Conservation (phyloP, 2,113 vertebrate species). For the Neodon shergylaensis region DNA sequence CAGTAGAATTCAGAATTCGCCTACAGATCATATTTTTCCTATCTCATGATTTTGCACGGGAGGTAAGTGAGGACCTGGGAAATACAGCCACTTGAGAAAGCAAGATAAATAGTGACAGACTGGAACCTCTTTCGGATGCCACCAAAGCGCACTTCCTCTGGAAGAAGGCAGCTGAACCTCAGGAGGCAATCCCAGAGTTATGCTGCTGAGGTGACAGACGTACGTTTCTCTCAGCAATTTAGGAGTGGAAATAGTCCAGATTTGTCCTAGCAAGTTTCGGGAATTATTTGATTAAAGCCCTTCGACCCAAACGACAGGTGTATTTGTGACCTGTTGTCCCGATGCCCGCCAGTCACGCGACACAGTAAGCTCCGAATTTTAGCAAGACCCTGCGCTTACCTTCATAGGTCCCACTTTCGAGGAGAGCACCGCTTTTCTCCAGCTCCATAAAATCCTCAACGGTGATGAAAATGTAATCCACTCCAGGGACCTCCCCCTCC, state of each 20-base stretch:
- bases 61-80: neutral
- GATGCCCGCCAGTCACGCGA: neutral
- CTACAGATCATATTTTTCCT: neutral
- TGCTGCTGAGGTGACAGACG: neutral
- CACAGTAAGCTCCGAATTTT: neutral
- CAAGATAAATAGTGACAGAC: neutral
- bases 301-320: constrained; percentile 34
- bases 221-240: neutral
- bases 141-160: neutral
- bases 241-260: neutral
- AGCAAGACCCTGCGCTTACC: constrained; percentile 84
- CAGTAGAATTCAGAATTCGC: neutral
- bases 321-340: constrained; percentile 17
- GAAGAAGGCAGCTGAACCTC: neutral
- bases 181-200: neutral
- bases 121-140: neutral
- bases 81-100: neutral
- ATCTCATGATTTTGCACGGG: neutral
- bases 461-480: constrained; percentile 99
- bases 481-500: constrained; percentile 98
- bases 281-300: constrained; percentile 41
- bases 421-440: constrained; percentile 97
- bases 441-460: constrained; percentile 98
- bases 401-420: constrained; percentile 99
- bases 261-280: constrained; percentile 40